These are phyloP conservation scores for Thumatha senex DNA, from an alignment of 2,888 invertebrate genomes.

Conservation along the genomic window DNA sequence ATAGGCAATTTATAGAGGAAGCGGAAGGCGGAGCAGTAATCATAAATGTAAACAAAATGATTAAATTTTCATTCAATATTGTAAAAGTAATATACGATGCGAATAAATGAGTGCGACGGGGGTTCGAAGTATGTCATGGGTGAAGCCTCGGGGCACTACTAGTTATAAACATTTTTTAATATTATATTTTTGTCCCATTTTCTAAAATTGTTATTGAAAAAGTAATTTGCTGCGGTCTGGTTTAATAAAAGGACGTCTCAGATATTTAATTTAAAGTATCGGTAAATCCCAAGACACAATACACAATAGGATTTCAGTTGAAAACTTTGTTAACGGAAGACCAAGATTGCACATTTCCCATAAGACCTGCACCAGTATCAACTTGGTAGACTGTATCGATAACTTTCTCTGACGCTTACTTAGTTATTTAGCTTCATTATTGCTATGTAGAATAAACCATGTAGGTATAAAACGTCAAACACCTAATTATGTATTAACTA, in stretches of 20 bases:
- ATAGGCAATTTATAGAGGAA: too few species aligned
- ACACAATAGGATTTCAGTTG: constrained; percentile 80
- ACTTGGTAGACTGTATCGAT: constrained; percentile 77
- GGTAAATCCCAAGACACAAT: constrained; percentile 55
- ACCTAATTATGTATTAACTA: too few species aligned
- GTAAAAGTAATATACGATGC: too few species aligned
- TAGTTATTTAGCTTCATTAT: constrained; percentile 57
- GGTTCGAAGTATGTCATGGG: too few species aligned
- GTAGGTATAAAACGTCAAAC: not conserved
- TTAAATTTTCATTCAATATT: too few species aligned
- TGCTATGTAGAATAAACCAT: constrained; percentile 22
- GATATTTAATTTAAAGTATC: constrained; percentile 34
- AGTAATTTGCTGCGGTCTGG: constrained; percentile 19
- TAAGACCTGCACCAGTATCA: constrained; percentile 74
- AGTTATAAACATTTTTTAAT: too few species aligned
- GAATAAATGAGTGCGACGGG: too few species aligned
- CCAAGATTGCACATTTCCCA: constrained; percentile 82
- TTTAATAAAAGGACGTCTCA: constrained; percentile 60
- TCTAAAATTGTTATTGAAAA: not conserved
- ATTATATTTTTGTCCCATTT: too few species aligned
- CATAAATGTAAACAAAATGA: too few species aligned
- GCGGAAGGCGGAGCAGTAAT: too few species aligned
- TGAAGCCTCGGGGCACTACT: too few species aligned
- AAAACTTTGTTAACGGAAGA: constrained; percentile 79
- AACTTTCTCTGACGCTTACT: constrained; percentile 66